Percentiles rank a stretch among this genome's conserved stretches.
phyloP scores from a whole-genome alignment of 2,797 vertebrate genomes.

The Podarcis lilfordi region DNA sequence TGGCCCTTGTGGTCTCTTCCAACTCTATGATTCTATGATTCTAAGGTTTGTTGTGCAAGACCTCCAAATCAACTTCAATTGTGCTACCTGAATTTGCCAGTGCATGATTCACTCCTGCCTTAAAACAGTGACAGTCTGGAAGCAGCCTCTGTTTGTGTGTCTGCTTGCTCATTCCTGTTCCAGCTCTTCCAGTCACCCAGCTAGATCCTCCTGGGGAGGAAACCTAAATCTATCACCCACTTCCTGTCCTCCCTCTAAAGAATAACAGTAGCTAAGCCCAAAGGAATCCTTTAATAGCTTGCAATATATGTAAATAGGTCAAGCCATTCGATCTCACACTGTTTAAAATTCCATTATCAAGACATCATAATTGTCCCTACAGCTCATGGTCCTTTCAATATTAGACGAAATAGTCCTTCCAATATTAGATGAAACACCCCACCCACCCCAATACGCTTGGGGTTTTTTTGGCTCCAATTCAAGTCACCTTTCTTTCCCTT shows the following conservation, averaged over 20 bases:
- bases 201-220: background rate
- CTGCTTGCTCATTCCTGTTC: background rate
- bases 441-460: background rate
- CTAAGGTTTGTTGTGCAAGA: too few species aligned
- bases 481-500: slow-evolving; percentile 9
- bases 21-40: too few species aligned
- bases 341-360: slow-evolving; percentile 45
- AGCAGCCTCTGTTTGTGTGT: too few species aligned
- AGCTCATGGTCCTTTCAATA: background rate
- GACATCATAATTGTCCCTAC: background rate
- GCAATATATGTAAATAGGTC: background rate
- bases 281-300: slow-evolving; percentile 7
- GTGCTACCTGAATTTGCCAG: too few species aligned
- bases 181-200: background rate
- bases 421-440: slow-evolving; percentile 20
- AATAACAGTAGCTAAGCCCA: background rate
- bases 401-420: slow-evolving; percentile 10
- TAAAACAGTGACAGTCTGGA: too few species aligned
- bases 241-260: background rate
- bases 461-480: slow-evolving; percentile 46
- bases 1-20: too few species aligned
- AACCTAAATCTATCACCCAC: background rate
- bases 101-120: too few species aligned
- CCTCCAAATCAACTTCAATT: too few species aligned
- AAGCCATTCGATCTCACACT: slow-evolving; percentile 20